Evolutionary conservation across 2,113 vertebrate species (phyloP).

Genomic region (Oriolus oriolus): DNA sequence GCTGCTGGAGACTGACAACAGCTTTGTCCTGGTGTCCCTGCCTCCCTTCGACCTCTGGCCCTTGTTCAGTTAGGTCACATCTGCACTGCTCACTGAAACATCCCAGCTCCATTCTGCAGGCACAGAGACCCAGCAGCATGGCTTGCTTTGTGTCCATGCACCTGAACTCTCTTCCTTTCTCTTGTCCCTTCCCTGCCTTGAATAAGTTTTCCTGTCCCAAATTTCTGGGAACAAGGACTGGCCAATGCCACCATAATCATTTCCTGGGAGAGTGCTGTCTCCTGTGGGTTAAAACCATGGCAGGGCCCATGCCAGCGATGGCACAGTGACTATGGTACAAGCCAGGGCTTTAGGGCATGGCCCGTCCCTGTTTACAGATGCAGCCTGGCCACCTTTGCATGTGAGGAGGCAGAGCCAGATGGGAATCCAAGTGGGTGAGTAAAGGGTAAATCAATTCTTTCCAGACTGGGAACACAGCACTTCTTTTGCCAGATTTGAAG

Average conservation of each 20-base stretch:
- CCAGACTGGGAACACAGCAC: background rate
- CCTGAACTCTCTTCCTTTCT: background rate
- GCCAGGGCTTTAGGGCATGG: background rate
- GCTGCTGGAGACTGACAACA: background rate
- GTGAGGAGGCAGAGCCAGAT: background rate
- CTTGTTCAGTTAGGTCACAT: background rate
- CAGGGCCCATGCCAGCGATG: background rate
- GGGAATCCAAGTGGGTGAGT: background rate
- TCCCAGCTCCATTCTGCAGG: fast-evolving
- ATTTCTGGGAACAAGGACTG: background rate
- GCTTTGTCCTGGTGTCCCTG: background rate
- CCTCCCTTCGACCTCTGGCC: background rate
- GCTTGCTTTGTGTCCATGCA: background rate
- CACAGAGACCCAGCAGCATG: background rate
- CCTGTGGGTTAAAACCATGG: background rate
- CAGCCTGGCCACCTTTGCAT: background rate
- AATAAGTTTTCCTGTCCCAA: background rate
- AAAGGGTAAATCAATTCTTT: background rate
- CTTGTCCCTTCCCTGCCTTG: background rate
- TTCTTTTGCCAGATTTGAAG: background rate
- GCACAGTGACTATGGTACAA: background rate
- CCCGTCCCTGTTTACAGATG: background rate
- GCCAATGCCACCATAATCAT: background rate
- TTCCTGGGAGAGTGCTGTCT: background rate
- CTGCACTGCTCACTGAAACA: background rate